Percentiles rank a stretch among this genome's conserved stretches.
These are phyloP conservation scores for Anabacerthia variegaticeps DNA, from an alignment of 2,797 vertebrate species.

Conservation along the genomic window DNA sequence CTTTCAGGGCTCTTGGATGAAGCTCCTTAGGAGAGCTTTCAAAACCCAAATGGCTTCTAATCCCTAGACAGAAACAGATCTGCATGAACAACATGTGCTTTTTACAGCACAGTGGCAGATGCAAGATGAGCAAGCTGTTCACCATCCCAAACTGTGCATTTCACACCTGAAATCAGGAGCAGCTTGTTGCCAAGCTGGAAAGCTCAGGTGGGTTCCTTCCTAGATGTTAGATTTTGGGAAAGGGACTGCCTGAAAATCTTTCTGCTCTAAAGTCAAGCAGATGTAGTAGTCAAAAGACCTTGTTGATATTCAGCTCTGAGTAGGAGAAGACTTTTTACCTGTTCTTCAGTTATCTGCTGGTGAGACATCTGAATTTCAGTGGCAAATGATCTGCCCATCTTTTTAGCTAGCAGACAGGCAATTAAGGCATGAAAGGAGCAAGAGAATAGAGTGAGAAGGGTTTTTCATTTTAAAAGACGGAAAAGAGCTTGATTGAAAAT, in stretches of 20 bases:
- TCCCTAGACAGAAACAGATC: not conserved
- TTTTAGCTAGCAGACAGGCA: not conserved
- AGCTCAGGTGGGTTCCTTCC: not conserved
- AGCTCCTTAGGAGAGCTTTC: not conserved
- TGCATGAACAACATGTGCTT: not conserved
- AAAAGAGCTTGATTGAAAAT: not conserved
- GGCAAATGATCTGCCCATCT: not conserved
- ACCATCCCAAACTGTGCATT: not conserved
- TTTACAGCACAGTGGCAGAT: not conserved
- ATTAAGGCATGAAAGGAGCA: not conserved
- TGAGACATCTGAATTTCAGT: not conserved
- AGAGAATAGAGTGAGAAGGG: not conserved
- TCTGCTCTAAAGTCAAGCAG: not conserved
- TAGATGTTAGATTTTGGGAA: rapidly evolving
- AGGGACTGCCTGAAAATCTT: not conserved
- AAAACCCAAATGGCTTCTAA: not conserved
- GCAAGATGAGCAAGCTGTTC: not conserved
- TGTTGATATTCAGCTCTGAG: not conserved
- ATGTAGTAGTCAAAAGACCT: not conserved
- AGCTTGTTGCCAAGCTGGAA: not conserved
- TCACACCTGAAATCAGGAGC: not conserved
- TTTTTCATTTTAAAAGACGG: not conserved
- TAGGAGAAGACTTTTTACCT: not conserved
- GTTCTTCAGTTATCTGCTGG: not conserved
- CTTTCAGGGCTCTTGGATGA: not conserved